Base-by-base conservation (phyloP, 2,888 invertebrate genomes). In the Horisme vitalbata region DNA sequence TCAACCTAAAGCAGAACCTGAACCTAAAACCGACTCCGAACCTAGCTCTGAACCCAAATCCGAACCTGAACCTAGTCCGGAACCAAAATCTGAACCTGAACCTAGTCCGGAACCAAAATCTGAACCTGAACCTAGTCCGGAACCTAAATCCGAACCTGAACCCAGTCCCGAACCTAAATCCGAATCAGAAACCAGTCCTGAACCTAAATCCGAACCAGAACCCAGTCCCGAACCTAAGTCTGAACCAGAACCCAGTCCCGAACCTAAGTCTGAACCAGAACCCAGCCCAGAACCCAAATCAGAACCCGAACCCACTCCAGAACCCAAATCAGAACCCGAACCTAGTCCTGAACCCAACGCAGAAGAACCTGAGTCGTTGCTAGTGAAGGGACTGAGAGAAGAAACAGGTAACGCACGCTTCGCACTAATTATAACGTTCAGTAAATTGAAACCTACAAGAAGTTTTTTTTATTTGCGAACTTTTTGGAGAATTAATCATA, bases 401-500 rank as follows among this genome's bases (percentile, higher is more conserved):
- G 84, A 88, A 60, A 71, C 81, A 88, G 89, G 89, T 89, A 87
- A 88, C 63, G 79, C 84, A 81, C 38, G 82, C 83, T 84, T 85
- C 55, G 83, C 82, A 75, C 71, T 57, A 35, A 34, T 37, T 47
- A 32, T 38, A n/a, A 43, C 41, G 27, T 35, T 44, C 27, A 48
- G 18, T 41, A 26, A 31, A 35, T n/a, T n/a, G n/a, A n/a, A n/a
- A n/a, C n/a, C n/a, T n/a, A n/a, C n/a, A n/a, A n/a, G n/a, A n/a
- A n/a, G n/a, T n/a, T n/a, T n/a, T n/a, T n/a, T n/a, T n/a, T n/a
- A n/a, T n/a, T n/a, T n/a, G n/a, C n/a, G n/a, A n/a, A n/a, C n/a
- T n/a, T n/a, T n/a, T n/a, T n/a, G n/a, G n/a, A n/a, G n/a, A n/a
- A n/a, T n/a, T n/a, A n/a, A n/a, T n/a, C n/a, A n/a, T n/a, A n/a